A percentile compares a stretch with the other conserved stretches of the same genome.
Conservation (phyloP, 2,797 vertebrate genomes). For the Acipenser ruthenus region DNA sequence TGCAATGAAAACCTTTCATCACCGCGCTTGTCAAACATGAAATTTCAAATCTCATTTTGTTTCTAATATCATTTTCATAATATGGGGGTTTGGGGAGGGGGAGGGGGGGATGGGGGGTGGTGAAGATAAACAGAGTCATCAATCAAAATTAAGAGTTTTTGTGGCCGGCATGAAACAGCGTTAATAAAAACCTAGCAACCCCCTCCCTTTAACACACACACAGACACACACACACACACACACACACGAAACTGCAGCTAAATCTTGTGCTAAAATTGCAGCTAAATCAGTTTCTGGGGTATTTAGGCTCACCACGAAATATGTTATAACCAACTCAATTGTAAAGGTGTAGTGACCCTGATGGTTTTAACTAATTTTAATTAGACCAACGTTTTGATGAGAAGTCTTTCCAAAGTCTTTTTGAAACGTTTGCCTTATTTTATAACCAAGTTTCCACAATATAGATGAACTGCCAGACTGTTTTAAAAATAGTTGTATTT, state of each 20-base stretch:
- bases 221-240: not conserved
- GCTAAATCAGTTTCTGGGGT: no score
- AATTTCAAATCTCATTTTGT: constrained; percentile 78
- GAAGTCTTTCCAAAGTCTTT: no score
- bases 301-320: no score
- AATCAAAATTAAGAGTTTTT: constrained; percentile 60
- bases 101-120: constrained; percentile 12
- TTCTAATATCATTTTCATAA: constrained; percentile 71
- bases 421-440: no score
- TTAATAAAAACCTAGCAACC: constrained; percentile 5
- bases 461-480: no score
- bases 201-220: not conserved
- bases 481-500: no score
- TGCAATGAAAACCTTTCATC: constrained; percentile 71
- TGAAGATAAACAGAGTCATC: constrained; percentile 62
- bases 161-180: constrained; percentile 32
- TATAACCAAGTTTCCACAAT: no score
- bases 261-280: no score
- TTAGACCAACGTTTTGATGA: no score
- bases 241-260: not conserved
- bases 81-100: constrained; percentile 22
- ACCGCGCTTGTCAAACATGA: constrained; percentile 73
- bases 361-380: no score
- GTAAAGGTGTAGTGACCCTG: no score
- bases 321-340: no score